Conservation (phyloP, 2,113 vertebrate species). For the Sturnira hondurensis region DNA sequence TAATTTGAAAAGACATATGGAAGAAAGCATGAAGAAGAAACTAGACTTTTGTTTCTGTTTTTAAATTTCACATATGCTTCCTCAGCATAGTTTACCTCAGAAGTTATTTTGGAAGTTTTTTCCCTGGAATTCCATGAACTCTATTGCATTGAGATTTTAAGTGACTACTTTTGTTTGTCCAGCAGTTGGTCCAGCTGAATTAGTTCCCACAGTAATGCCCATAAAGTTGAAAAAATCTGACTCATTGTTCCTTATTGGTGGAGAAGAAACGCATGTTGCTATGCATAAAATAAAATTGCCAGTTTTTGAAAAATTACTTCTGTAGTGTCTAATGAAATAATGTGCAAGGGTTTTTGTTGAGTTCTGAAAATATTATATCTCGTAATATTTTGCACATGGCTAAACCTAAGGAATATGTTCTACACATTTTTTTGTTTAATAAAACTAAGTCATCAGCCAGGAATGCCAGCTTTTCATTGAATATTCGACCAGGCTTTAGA, state of each 20-base stretch:
- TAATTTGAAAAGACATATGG: not conserved
- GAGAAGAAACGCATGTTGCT: not conserved
- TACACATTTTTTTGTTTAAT: not conserved
- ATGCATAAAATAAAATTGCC: not conserved
- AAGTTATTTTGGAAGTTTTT: not conserved
- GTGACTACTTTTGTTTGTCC: not conserved
- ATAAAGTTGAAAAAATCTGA: not conserved
- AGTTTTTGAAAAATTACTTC: not conserved
- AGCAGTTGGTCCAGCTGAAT: not conserved
- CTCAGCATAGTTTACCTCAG: not conserved
- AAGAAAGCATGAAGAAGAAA: conserved; percentile 9
- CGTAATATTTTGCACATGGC: not conserved
- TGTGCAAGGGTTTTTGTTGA: not conserved
- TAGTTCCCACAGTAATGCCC: not conserved
- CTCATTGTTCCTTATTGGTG: not conserved
- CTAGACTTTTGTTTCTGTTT: not conserved
- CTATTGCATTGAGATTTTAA: not conserved
- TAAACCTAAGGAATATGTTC: not conserved
- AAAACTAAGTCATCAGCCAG: not conserved
- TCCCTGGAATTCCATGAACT: not conserved
- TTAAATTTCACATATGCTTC: not conserved
- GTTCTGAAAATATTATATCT: conserved; percentile 5
- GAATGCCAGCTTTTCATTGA: not conserved
- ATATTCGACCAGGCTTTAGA: not conserved
- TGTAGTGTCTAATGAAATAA: not conserved